Evolutionary conservation across 2,113 vertebrate genomes (phyloP), one percentile per base, ranked within the genome.

Genomic region (Notechis scutatus): DNA sequence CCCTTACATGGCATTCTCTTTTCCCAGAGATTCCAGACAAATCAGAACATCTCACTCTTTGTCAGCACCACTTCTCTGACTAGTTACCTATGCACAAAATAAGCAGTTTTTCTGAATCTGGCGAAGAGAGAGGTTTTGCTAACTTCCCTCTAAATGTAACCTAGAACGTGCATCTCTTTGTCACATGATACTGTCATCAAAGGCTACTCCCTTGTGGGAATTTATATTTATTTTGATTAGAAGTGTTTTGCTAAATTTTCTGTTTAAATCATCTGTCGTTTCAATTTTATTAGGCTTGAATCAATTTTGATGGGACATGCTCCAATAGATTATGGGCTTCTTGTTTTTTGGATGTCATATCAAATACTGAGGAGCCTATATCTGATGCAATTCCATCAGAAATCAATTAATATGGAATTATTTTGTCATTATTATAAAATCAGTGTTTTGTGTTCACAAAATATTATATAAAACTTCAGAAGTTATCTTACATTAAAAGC

Each of bases 401-500:
- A 90, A 12, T 42, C 56, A 90, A 52, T 94, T 91, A 90, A 96
- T 50, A n/a, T 26, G 0, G 94, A 86, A 87, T 94, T 93, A 91
- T 92, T 96, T 97, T 92, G 95, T 95, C 91, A 94, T 92, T 96
- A 93, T 90, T 96, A 92, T 95, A 52, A 95, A 95, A 91, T 94
- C 95, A 94, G 54, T 92, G 90, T 94, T 94, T 96, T 1, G 69
- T 2, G 1, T 95, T 95, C 88, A 90, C 93, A 0, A 0, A 52
- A 47, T 89, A 39, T 87, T 91, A 93, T 92, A 94, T 59, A 24
- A 24, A 96, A 96, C 96, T 93, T 94, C 42, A 96, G 34, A 87
- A 92, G 94, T 18, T 64, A 94, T 29, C 90, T 81, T 93, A 90
- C 92, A 90, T 57, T 95, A 29, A 85, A 93, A 69, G n/a, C 94